Evolutionary conservation across 1,140 invertebrate genomes (phyloP).

Genomic region (Eubasilissa regina): DNA sequence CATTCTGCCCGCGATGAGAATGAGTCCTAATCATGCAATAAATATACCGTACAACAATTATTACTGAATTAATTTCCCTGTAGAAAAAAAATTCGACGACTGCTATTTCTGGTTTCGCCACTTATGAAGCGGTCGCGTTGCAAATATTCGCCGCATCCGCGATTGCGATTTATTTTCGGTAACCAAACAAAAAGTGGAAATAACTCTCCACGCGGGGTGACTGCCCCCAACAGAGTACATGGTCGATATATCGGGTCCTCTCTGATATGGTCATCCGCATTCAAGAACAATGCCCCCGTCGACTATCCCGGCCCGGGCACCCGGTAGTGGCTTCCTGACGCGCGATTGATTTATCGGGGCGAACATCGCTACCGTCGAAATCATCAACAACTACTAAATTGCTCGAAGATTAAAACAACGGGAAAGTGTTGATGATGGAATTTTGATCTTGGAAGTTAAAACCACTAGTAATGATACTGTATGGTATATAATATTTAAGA

Average conservation of each 20-base stretch:
- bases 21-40: slow-evolving; percentile 28
- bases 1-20: slow-evolving; percentile 1
- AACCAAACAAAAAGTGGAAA: slow-evolving; percentile 25
- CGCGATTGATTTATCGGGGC: slow-evolving; percentile 43
- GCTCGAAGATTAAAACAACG: slow-evolving; percentile 3
- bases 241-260: neutral
- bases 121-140: neutral
- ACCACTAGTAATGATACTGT: too few species aligned
- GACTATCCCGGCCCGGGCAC: slow-evolving; percentile 3
- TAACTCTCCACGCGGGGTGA: slow-evolving; percentile 56
- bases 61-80: slow-evolving; percentile 5
- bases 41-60: slow-evolving; percentile 14
- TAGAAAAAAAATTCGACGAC: slow-evolving; percentile 14
- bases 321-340: slow-evolving; percentile 34
- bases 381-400: slow-evolving; percentile 1
- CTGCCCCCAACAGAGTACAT: slow-evolving; percentile 60
- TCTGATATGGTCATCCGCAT: slow-evolving; percentile 16
- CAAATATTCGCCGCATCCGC: slow-evolving; percentile 6
- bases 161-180: slow-evolving; percentile 39
- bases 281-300: slow-evolving; percentile 42
- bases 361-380: neutral
- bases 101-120: slow-evolving; percentile 35
- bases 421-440: neutral
- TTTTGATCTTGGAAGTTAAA: neutral
- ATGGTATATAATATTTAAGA: too few species aligned